These are phyloP conservation scores for Xestia xanthographa DNA, from an alignment of 2,888 invertebrate species.

Conservation along the genomic window DNA sequence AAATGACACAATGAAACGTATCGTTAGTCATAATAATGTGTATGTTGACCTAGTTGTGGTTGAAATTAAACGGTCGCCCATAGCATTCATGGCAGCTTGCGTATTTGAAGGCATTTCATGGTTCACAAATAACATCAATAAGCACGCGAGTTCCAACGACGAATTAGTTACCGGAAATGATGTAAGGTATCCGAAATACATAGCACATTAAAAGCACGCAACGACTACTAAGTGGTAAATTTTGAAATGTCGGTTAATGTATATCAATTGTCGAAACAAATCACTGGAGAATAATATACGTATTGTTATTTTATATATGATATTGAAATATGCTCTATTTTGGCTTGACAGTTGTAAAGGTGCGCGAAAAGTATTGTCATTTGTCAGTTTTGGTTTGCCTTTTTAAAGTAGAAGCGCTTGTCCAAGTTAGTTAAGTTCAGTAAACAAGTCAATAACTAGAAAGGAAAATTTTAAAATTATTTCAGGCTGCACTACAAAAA, in stretches of 20 bases:
- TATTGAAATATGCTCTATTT: constrained; percentile 10
- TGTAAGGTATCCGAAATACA: constrained; percentile 32
- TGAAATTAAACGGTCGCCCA: constrained; percentile 54
- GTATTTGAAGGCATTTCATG: constrained; percentile 65
- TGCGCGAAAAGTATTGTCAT: background rate
- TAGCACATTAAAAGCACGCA: constrained; percentile 38
- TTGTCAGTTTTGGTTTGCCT: no score
- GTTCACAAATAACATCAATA: constrained; percentile 67
- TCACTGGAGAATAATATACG: background rate
- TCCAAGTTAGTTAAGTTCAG: constrained; percentile 8
- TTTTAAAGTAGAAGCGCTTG: background rate
- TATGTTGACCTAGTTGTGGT: constrained; percentile 68
- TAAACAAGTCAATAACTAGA: constrained; percentile 2
- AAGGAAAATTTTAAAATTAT: background rate
- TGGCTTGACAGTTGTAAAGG: background rate
- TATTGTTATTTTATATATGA: constrained; percentile 13
- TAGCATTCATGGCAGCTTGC: constrained; percentile 56
- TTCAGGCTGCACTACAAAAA: background rate
- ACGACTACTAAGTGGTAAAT: constrained; percentile 11
- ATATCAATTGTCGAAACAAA: constrained; percentile 9
- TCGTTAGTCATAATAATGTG: constrained; percentile 52
- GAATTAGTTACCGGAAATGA: constrained; percentile 48
- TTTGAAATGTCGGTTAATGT: constrained; percentile 12
- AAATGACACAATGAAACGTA: constrained; percentile 1
- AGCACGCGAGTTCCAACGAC: constrained; percentile 67